These are phyloP conservation scores for Hydropotes inermis DNA, from an alignment of 2,113 vertebrate species.

Conservation along the genomic window DNA sequence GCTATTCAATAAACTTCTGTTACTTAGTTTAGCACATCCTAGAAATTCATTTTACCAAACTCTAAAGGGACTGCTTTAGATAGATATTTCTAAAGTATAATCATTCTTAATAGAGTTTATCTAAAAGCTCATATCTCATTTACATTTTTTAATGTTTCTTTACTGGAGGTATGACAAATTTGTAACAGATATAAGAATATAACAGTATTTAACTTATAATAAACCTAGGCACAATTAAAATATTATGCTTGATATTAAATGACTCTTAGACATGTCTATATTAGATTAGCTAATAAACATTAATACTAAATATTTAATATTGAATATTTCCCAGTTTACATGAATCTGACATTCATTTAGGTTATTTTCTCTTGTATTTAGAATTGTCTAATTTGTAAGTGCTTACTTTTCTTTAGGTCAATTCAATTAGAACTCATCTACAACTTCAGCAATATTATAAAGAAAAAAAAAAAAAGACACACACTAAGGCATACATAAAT, in stretches of 20 bases:
- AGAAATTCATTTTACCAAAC: neutral
- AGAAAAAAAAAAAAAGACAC: neutral
- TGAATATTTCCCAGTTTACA: neutral
- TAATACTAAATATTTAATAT: neutral
- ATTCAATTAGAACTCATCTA: neutral
- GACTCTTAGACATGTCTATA: too few relatives aligned
- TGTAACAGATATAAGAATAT: too few relatives aligned
- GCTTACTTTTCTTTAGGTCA: neutral
- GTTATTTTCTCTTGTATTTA: neutral
- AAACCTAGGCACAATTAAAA: too few relatives aligned
- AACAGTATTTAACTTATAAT: too few relatives aligned
- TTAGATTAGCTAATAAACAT: too few relatives aligned
- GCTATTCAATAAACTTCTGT: neutral
- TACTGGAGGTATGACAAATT: too few relatives aligned
- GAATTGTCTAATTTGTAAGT: neutral
- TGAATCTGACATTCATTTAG: neutral
- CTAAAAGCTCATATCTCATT: too few relatives aligned
- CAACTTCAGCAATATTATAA: neutral
- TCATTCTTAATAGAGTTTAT: too few relatives aligned
- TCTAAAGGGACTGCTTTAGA: neutral
- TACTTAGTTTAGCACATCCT: neutral
- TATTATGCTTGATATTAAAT: too few relatives aligned
- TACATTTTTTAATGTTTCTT: too few relatives aligned
- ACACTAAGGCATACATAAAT: neutral
- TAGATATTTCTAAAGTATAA: neutral